A percentile compares a stretch with the other conserved stretches of the same genome.
phyloP scores from a whole-genome alignment of 2,888 invertebrate species.

The Nasonia oneida region DNA sequence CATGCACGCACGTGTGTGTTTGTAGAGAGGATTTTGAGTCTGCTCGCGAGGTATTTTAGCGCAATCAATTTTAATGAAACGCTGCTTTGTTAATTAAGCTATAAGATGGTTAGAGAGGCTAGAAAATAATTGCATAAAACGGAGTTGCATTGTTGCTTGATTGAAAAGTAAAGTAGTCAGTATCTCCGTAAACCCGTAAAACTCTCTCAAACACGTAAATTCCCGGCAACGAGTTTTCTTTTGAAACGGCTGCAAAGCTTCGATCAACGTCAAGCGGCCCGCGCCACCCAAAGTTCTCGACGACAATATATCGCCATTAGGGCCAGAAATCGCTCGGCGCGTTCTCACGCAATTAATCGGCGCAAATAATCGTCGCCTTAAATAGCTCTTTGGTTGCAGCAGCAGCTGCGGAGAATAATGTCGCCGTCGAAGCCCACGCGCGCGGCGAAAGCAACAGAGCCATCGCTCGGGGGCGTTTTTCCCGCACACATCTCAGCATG shows the following conservation, averaged over 20 bases:
- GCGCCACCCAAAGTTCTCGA: background rate
- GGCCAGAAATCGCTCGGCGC: background rate
- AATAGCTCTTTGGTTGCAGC: constrained; percentile 21
- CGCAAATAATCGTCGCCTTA: constrained; percentile 38
- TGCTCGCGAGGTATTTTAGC: background rate
- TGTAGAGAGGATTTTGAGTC: background rate
- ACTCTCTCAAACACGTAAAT: background rate
- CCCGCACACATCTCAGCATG: background rate
- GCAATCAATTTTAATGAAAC: background rate
- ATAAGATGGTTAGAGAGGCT: background rate
- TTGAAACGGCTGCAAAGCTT: background rate
- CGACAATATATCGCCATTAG: background rate
- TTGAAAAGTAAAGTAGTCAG: background rate
- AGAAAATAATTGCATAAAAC: background rate
- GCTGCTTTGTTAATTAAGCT: background rate
- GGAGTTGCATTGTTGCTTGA: background rate
- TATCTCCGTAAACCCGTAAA: background rate
- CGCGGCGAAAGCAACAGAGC: background rate
- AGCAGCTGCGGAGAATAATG: background rate
- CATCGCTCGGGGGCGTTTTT: constrained; percentile 40
- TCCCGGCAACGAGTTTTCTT: background rate
- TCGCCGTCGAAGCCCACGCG: constrained; percentile 23
- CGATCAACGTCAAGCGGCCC: background rate
- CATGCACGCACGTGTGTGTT: background rate
- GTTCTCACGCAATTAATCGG: constrained; percentile 38